Conservation (phyloP, 2,888 invertebrate genomes). For the Acanthopleura granulata region DNA sequence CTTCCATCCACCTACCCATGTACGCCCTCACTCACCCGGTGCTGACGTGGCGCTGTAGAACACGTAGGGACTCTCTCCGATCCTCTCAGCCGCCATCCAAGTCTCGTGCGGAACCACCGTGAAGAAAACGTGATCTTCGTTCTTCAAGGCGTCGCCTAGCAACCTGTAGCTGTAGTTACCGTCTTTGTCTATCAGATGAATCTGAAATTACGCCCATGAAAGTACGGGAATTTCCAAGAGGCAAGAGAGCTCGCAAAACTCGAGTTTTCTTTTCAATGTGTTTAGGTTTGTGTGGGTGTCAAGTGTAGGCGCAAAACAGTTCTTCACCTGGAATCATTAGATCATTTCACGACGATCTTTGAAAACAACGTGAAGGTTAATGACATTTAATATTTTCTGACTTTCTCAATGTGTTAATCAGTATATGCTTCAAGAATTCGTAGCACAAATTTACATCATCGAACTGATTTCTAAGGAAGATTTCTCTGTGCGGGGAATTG, state of each 20-base stretch:
- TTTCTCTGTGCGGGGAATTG: neutral
- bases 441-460: too few relatives aligned
- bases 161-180: constrained; percentile 31
- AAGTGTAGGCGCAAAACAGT: neutral
- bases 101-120: constrained; percentile 41
- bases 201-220: constrained; percentile 23
- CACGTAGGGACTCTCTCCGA: constrained; percentile 32
- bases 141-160: constrained; percentile 37
- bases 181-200: constrained; percentile 35
- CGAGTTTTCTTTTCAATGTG: neutral
- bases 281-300: neutral
- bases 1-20: neutral
- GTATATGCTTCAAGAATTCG: too few relatives aligned
- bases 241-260: too few relatives aligned
- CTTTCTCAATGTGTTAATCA: too few relatives aligned
- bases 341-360: too few relatives aligned
- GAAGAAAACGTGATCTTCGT: constrained; percentile 35
- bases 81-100: constrained; percentile 40
- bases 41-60: constrained; percentile 41
- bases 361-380: too few relatives aligned
- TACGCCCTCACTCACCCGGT: constrained; percentile 34
- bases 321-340: too few relatives aligned
- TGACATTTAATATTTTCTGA: too few relatives aligned
- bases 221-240: neutral
- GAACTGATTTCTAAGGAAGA: too few relatives aligned